Evolutionary conservation across 2,797 vertebrate species (phyloP).

Genomic region (Artibeus lituratus): DNA sequence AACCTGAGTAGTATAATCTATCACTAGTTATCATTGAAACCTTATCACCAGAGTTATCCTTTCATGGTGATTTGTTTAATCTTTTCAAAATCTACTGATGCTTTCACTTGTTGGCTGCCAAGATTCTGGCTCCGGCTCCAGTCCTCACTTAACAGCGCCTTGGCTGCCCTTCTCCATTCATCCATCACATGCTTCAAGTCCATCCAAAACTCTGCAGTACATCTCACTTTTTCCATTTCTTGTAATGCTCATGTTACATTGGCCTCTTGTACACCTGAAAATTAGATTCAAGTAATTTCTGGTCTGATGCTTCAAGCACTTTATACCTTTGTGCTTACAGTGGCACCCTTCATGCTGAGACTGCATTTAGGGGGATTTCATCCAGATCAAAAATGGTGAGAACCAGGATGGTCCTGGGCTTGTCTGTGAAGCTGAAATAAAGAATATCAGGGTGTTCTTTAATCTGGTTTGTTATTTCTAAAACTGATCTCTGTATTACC

Average conservation of each 20-base stretch:
- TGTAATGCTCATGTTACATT: constrained; percentile 57
- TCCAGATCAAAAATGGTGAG: background rate
- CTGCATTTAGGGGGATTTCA: background rate
- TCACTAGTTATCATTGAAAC: background rate
- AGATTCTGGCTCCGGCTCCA: background rate
- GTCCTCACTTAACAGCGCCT: constrained; percentile 37
- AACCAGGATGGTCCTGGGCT: background rate
- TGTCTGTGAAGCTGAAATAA: background rate
- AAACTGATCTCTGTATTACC: background rate
- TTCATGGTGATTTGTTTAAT: constrained; percentile 46
- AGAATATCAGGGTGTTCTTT: background rate
- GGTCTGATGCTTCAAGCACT: background rate
- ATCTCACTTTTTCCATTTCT: constrained; percentile 74
- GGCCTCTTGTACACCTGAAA: constrained; percentile 67
- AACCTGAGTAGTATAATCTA: background rate
- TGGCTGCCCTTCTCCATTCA: constrained; percentile 64
- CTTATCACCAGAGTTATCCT: constrained; percentile 14
- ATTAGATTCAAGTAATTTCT: constrained; percentile 57
- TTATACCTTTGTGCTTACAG: constrained; percentile 6
- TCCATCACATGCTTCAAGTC: constrained; percentile 62
- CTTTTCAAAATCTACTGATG: constrained; percentile 54
- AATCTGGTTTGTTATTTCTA: background rate
- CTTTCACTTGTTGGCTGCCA: constrained; percentile 56
- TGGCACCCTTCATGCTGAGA: background rate
- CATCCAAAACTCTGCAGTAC: constrained; percentile 54